Percentiles rank a stretch among this genome's conserved stretches.
phyloP scores from a whole-genome alignment of 2,888 invertebrate genomes.

The Monochamus alternatus region DNA sequence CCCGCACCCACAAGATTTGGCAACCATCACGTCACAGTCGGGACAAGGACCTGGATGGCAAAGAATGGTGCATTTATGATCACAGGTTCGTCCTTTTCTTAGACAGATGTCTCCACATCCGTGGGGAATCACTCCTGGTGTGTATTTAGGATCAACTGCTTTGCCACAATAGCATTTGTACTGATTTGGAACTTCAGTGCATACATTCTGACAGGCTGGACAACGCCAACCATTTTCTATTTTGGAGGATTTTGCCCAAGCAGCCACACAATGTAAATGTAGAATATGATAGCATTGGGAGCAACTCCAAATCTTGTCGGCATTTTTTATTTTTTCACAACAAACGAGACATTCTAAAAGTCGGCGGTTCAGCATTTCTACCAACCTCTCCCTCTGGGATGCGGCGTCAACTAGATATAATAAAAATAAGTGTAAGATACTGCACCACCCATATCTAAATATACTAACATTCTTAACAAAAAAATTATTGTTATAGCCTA shows the following conservation, averaged over 20 bases:
- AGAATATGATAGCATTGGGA: conserved; percentile 92
- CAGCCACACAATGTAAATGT: conserved; percentile 91
- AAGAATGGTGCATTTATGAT: conserved; percentile 83
- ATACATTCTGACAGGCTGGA: conserved; percentile 94
- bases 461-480: no score
- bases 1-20: conserved; percentile 85
- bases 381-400: conserved; percentile 88
- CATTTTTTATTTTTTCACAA: conserved; percentile 87
- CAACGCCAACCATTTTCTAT: conserved; percentile 91
- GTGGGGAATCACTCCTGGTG: conserved; percentile 87
- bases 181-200: conserved; percentile 81
- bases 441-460: no score
- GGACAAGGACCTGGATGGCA: conserved; percentile 98
- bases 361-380: conserved; percentile 86
- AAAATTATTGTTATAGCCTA: no score
- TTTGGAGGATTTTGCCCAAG: conserved; percentile 92
- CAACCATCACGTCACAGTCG: conserved; percentile 85
- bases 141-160: conserved; percentile 81
- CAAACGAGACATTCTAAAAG: conserved; percentile 95
- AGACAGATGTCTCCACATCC: conserved; percentile 92
- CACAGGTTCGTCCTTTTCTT: conserved; percentile 73
- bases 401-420: conserved; percentile 76
- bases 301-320: conserved; percentile 93
- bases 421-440: no score
- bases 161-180: conserved; percentile 96